Base-by-base conservation (phyloP, 1,140 invertebrate species). In the Saxidomus purpurata region DNA sequence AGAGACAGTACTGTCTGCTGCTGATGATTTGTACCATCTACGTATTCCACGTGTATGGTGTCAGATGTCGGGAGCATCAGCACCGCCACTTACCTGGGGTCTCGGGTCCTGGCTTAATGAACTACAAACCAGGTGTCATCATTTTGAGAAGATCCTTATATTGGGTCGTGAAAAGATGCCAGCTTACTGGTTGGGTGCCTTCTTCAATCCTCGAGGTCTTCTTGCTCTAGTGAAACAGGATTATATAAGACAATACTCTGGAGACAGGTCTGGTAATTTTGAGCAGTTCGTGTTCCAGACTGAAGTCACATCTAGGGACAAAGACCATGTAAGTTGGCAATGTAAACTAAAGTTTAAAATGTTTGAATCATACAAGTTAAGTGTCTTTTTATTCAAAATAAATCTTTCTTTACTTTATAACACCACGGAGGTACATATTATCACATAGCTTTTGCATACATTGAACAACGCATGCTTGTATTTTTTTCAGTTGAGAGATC, bases 321-420 rank as follows among this genome's bases (percentile, higher is more conserved):
- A 95, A 88, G 95, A 95, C 81, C 95, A 96, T 93, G 95, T 96
- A 93, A 94, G 94, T 95, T n/a, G n/a, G n/a, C n/a, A n/a, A n/a
- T n/a, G n/a, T n/a, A n/a, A n/a, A n/a, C n/a, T n/a, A n/a, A n/a
- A n/a, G n/a, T n/a, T n/a, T n/a, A n/a, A n/a, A n/a, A n/a, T n/a
- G n/a, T n/a, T n/a, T n/a, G n/a, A n/a, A n/a, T n/a, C n/a, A n/a
- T n/a, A n/a, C n/a, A n/a, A n/a, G n/a, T n/a, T n/a, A n/a, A n/a
- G n/a, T n/a, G n/a, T n/a, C n/a, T n/a, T n/a, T n/a, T n/a, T n/a
- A n/a, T n/a, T n/a, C n/a, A n/a, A n/a, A n/a, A n/a, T n/a, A n/a
- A n/a, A n/a, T n/a, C n/a, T n/a, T n/a, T n/a, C n/a, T n/a, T n/a
- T n/a, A n/a, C n/a, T n/a, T n/a, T n/a, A n/a, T n/a, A n/a, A n/a